phyloP scores from a whole-genome alignment of 2,113 vertebrate genomes.

The Scytalopus superciliaris region DNA sequence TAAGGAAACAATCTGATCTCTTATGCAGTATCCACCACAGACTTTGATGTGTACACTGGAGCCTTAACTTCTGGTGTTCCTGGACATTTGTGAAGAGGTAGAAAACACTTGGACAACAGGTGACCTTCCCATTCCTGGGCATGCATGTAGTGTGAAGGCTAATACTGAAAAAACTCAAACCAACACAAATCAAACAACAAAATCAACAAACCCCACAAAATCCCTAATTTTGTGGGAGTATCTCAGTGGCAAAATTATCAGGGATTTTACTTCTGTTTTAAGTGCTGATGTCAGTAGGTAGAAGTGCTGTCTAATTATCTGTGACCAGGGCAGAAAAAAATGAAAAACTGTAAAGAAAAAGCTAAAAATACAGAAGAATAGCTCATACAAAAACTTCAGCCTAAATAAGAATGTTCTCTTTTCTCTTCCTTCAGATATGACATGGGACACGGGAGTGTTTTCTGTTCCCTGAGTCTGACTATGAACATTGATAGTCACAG shows the following conservation, averaged over 20 bases:
- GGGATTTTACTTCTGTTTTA: background rate
- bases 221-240: rapidly evolving
- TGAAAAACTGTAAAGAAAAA: background rate
- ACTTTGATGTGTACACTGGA: background rate
- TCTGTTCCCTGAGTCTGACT: background rate
- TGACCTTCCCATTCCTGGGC: background rate
- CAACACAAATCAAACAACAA: background rate
- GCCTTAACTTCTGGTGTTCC: background rate
- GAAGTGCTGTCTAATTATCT: background rate
- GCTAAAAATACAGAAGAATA: background rate
- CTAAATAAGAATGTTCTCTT: background rate
- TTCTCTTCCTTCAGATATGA: background rate
- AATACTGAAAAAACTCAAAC: background rate
- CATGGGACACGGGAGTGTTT: background rate
- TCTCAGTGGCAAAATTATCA: background rate
- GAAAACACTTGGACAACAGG: background rate
- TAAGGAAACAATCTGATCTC: background rate
- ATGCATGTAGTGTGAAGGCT: background rate
- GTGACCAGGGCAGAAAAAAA: background rate
- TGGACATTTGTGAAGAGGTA: background rate
- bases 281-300: background rate
- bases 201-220: background rate
- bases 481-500: background rate
- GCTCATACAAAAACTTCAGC: background rate
- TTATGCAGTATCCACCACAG: background rate